Conservation (phyloP, 2,888 invertebrate species). For the Agrotis ipsilon region DNA sequence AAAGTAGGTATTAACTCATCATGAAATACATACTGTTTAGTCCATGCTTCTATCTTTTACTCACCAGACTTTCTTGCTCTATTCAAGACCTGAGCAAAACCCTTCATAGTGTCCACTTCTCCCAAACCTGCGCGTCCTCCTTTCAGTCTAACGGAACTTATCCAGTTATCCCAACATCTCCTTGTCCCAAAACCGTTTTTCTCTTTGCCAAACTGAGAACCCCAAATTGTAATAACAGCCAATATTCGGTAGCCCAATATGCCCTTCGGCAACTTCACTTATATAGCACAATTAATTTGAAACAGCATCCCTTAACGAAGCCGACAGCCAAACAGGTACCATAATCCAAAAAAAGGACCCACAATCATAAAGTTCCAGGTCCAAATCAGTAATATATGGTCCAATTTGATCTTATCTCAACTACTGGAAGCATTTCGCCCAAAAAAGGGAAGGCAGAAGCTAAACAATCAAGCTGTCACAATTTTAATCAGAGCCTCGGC, state of each 20-base stretch:
- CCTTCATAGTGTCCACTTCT: too few relatives aligned
- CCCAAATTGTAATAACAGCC: neutral
- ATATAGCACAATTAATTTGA: conserved; percentile 40
- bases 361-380: conserved; percentile 62
- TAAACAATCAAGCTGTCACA: conserved; percentile 88
- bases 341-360: conserved; percentile 41
- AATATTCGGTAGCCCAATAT: conserved; percentile 7
- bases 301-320: conserved; percentile 46
- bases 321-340: conserved; percentile 20
- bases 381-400: conserved; percentile 64
- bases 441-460: conserved; percentile 69
- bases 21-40: too few relatives aligned
- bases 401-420: conserved; percentile 69
- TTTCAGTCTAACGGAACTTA: too few relatives aligned
- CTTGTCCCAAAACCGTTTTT: neutral
- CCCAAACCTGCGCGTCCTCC: too few relatives aligned
- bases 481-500: conserved; percentile 87
- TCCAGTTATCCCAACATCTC: too few relatives aligned
- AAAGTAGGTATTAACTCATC: too few relatives aligned
- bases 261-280: conserved; percentile 16
- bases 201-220: neutral
- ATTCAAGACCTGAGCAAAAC: too few relatives aligned
- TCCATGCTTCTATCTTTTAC: too few relatives aligned
- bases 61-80: too few relatives aligned
- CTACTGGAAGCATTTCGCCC: conserved; percentile 68